phyloP scores from a whole-genome alignment of 2,797 vertebrate genomes.

The Sus cebifrons region DNA sequence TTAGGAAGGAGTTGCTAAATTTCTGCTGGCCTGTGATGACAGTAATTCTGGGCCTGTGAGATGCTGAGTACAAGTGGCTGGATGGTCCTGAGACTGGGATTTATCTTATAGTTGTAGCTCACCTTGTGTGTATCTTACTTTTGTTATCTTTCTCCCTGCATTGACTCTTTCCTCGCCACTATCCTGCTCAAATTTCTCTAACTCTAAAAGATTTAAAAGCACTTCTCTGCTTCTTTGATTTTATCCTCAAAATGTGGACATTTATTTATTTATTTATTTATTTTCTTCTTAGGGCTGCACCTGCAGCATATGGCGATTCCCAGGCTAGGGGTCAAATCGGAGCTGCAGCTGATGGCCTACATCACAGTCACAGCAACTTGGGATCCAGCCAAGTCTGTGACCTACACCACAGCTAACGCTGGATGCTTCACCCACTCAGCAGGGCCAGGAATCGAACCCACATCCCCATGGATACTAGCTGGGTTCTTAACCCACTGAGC shows the following conservation, averaged over 20 bases:
- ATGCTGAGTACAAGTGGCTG: neutral
- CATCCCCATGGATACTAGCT: no score
- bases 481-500: no score
- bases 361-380: no score
- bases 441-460: no score
- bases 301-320: no score
- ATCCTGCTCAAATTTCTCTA: neutral
- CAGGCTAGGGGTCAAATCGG: no score
- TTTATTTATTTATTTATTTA: neutral
- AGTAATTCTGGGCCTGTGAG: neutral
- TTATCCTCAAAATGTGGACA: constrained; percentile 11
- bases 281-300: no score
- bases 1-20: neutral
- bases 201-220: neutral
- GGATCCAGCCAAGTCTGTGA: no score
- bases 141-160: constrained; percentile 67
- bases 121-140: constrained; percentile 68
- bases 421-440: no score
- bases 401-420: no score
- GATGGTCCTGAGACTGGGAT: neutral
- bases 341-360: no score
- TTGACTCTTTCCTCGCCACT: constrained; percentile 57
- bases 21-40: neutral
- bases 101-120: neutral
- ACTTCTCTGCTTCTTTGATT: neutral